These are phyloP conservation scores for Axis porcinus DNA, from an alignment of 2,113 vertebrate genomes.

Conservation along the genomic window DNA sequence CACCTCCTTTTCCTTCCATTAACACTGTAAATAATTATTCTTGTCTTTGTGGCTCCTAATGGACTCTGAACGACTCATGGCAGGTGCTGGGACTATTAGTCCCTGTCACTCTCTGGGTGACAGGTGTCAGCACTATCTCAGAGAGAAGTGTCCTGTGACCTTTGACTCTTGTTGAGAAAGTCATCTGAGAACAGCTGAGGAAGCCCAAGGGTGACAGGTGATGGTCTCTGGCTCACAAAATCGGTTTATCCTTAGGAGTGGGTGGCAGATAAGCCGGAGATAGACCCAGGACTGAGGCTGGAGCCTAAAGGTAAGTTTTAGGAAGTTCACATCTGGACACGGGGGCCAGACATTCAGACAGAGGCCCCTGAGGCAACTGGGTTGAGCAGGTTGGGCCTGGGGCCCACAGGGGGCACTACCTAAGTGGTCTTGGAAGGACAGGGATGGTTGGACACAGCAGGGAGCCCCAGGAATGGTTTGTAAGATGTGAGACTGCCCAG, in stretches of 20 bases:
- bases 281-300: neutral
- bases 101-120: neutral
- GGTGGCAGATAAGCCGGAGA: neutral
- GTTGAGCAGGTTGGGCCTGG: neutral
- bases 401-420: neutral
- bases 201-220: neutral
- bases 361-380: neutral
- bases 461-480: neutral
- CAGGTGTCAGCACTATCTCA: neutral
- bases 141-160: neutral
- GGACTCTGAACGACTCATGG: neutral
- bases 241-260: neutral
- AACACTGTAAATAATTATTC: neutral
- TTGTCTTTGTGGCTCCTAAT: neutral
- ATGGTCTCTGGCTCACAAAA: neutral
- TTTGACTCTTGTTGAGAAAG: neutral
- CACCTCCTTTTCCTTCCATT: neutral
- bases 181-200: neutral
- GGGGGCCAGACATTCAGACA: neutral
- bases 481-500: neutral
- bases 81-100: neutral
- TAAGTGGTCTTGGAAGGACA: neutral
- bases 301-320: neutral
- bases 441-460: neutral
- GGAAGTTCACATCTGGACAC: neutral